These are phyloP conservation scores for Epirrhoe tristata DNA, from an alignment of 2,888 invertebrate genomes.

Conservation along the genomic window DNA sequence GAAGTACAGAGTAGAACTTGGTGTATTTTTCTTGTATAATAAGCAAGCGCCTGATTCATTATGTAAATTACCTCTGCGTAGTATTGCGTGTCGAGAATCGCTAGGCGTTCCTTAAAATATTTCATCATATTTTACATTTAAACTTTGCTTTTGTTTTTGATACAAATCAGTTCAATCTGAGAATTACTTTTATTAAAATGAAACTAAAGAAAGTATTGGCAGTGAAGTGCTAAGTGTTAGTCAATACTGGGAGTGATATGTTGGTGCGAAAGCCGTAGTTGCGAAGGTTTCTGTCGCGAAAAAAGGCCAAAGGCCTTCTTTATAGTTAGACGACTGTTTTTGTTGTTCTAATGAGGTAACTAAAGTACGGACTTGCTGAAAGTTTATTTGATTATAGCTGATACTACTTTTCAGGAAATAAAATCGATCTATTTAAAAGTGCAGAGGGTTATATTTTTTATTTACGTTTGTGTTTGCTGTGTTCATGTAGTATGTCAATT, in stretches of 20 bases:
- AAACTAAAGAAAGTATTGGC: too few species aligned
- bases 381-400: too few species aligned
- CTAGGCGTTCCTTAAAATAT: conserved; percentile 37
- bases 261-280: too few species aligned
- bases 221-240: too few species aligned
- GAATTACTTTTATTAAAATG: neutral
- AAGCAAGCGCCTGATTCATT: conserved; percentile 32
- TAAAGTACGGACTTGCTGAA: neutral
- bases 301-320: neutral
- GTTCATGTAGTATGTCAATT: conserved; percentile 1
- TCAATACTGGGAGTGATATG: too few species aligned
- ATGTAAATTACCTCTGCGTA: conserved; percentile 34
- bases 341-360: neutral
- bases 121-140: conserved; percentile 27
- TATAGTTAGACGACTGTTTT: neutral
- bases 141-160: conserved; percentile 4
- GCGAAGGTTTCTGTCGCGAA: too few species aligned
- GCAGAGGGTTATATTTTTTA: too few species aligned
- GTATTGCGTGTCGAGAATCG: conserved; percentile 38
- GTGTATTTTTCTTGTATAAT: conserved; percentile 25
- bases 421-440: too few species aligned
- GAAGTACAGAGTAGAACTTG: neutral
- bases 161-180: neutral
- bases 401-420: too few species aligned
- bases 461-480: too few species aligned